These are phyloP conservation scores for Anolis carolinensis DNA, from an alignment of 2,113 vertebrate species.

Conservation along the genomic window DNA sequence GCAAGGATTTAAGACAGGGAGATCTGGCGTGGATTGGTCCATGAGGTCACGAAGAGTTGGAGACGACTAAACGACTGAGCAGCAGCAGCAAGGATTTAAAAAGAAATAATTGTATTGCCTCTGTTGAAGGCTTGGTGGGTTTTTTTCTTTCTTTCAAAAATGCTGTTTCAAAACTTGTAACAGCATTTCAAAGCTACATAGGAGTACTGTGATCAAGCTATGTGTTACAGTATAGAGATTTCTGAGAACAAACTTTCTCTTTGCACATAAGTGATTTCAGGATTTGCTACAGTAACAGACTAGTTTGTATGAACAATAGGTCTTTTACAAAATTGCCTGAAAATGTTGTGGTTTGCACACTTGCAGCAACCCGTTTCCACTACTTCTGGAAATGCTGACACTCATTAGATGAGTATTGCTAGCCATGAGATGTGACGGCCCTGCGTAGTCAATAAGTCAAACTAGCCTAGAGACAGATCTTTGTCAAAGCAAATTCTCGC, in stretches of 20 bases:
- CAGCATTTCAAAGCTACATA: too few species aligned
- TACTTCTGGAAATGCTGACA: not conserved
- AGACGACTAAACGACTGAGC: too few species aligned
- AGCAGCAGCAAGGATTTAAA: too few species aligned
- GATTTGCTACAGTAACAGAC: not conserved
- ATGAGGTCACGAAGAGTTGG: too few species aligned
- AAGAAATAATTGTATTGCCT: not conserved
- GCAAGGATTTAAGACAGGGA: too few species aligned
- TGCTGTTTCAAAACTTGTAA: not conserved
- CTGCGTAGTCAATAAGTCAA: not conserved
- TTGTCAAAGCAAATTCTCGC: too few species aligned
- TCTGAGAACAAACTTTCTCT: not conserved
- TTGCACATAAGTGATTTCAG: not conserved
- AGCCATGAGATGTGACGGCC: not conserved
- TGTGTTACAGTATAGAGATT: not conserved
- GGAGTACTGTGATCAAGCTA: not conserved
- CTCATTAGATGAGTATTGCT: not conserved
- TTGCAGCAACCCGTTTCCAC: not conserved
- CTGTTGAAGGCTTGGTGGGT: not conserved
- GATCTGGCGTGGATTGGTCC: too few species aligned
- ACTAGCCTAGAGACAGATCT: too few species aligned
- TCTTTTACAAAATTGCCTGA: not conserved
- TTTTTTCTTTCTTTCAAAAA: too few species aligned
- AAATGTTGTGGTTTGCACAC: not conserved
- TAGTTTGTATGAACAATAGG: not conserved